A percentile compares a stretch with the other conserved stretches of the same genome.
Evolutionary conservation across 2,113 vertebrate genomes (phyloP).

Genomic region (Empidonax traillii): DNA sequence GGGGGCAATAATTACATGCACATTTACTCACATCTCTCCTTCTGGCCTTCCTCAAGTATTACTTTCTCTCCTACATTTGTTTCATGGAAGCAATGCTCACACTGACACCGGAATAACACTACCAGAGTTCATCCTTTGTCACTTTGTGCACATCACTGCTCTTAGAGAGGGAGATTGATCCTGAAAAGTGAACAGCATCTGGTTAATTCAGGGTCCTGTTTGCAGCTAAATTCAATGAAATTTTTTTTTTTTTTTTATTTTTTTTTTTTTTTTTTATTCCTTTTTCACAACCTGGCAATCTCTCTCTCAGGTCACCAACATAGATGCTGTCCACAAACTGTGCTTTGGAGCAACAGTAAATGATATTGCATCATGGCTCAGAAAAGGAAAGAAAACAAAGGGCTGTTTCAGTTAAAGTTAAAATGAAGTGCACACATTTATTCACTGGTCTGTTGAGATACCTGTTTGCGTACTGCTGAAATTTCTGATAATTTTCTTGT

Average conservation of each 20-base stretch:
- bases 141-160: background rate
- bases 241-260: background rate
- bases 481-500: constrained; percentile 4
- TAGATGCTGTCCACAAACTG: background rate
- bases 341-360: background rate
- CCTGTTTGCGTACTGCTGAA: background rate
- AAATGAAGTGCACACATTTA: background rate
- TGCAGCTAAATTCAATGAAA: background rate
- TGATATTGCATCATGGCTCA: background rate
- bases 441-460: background rate
- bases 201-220: background rate
- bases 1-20: background rate
- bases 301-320: background rate
- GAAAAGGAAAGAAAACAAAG: background rate
- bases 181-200: background rate
- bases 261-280: background rate
- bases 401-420: background rate
- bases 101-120: background rate
- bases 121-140: background rate
- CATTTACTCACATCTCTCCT: background rate
- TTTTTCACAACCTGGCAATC: background rate
- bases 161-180: background rate
- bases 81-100: background rate
- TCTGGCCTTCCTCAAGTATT: background rate
- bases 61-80: background rate